Evolutionary conservation across 1,140 invertebrate species (phyloP).

Genomic region (Lordiphosa mommai): DNA sequence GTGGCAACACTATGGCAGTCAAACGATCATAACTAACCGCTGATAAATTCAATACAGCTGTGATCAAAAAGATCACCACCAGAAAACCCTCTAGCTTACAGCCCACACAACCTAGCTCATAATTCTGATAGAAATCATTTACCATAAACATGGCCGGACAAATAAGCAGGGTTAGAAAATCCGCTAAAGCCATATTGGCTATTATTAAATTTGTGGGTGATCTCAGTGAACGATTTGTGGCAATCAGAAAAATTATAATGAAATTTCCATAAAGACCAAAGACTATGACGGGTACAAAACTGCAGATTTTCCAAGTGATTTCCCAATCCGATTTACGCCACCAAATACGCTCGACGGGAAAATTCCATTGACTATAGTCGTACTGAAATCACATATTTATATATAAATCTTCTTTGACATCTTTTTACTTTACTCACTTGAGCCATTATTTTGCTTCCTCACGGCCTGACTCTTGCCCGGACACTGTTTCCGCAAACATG

Average conservation of each 20-base stretch:
- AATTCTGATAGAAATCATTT: constrained; percentile 87
- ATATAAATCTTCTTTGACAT: not conserved
- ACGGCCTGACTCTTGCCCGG: not conserved
- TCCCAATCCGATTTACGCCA: constrained; percentile 81
- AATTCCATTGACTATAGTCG: constrained; percentile 69
- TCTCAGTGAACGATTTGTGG: constrained; percentile 84
- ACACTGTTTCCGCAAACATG: constrained; percentile 28
- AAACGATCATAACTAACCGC: constrained; percentile 91
- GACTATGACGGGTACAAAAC: constrained; percentile 83
- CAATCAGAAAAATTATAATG: constrained; percentile 85
- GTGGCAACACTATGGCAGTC: constrained; percentile 87
- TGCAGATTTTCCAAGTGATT: constrained; percentile 83
- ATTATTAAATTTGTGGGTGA: constrained; percentile 91
- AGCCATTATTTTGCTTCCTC: constrained; percentile 6
- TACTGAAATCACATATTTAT: constrained; percentile 24
- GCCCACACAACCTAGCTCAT: constrained; percentile 85
- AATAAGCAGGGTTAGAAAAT: constrained; percentile 87
- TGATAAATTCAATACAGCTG: constrained; percentile 88
- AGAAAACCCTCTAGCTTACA: constrained; percentile 86
- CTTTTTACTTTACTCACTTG: constrained; percentile 17
- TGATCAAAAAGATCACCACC: constrained; percentile 84
- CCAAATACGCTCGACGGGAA: constrained; percentile 82
- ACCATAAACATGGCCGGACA: constrained; percentile 87
- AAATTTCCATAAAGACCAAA: constrained; percentile 87
- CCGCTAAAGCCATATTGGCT: constrained; percentile 88